phyloP scores from a whole-genome alignment of 2,797 vertebrate genomes.

The Danio tinwini region DNA sequence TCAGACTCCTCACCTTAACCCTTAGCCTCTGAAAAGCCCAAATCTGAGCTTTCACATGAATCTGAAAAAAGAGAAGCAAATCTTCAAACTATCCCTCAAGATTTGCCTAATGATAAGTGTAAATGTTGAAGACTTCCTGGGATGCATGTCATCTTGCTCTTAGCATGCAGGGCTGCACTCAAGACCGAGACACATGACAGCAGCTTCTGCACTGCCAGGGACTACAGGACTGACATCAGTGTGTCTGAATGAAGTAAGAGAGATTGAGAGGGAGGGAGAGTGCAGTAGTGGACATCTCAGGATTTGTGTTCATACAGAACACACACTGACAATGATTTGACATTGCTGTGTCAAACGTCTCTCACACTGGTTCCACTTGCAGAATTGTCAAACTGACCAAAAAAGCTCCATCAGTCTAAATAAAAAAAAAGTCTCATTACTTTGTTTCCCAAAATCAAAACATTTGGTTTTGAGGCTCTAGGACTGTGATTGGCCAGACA shows the following conservation, averaged over 20 bases:
- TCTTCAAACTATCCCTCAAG: constrained; percentile 15
- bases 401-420: not conserved
- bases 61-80: constrained; percentile 4
- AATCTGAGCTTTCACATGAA: constrained; percentile 25
- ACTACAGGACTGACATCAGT: not conserved
- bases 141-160: not conserved
- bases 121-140: not conserved
- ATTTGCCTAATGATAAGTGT: constrained; percentile 6
- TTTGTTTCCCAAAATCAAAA: not conserved
- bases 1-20: constrained; percentile 53
- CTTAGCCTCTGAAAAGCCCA: constrained; percentile 27
- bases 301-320: constrained; percentile 10
- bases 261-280: not conserved
- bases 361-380: not conserved
- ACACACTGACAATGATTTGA: constrained; percentile 3
- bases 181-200: constrained; percentile 7
- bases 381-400: not conserved
- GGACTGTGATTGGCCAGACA: not conserved
- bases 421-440: not conserved
- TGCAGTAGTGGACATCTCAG: constrained; percentile 8
- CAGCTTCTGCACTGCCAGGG: not conserved
- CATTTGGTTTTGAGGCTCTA: not conserved
- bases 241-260: constrained; percentile 2
- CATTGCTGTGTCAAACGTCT: not conserved
- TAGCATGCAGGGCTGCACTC: constrained; percentile 11